Base-by-base conservation (phyloP, 2,113 vertebrate genomes). In the Tenrec ecaudatus region DNA sequence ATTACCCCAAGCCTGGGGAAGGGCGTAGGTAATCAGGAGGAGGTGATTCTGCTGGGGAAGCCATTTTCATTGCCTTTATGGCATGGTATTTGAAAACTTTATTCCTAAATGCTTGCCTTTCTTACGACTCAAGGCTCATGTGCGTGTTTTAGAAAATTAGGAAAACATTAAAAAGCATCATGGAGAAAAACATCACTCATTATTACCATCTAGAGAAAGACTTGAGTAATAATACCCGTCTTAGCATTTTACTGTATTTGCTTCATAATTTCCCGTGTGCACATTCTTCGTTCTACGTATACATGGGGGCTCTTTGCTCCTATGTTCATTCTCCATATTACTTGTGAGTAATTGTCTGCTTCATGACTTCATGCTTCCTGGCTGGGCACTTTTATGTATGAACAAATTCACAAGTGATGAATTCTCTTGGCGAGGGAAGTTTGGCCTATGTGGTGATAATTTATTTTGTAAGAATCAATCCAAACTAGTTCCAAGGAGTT, bases 11-110 rank as follows among this genome's bases (percentile, higher is more conserved):
- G 1, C 23, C 9, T 23, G 31, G 68, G 71, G 36, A 23, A 19
- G 36, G 0, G 3, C 17, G 0, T 31, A 3, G 47, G 58, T 7
- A 47, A 0, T 76, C 19, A 22, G 3, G 0, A 0, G 25, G 60
- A 25, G 60, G 17, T 3, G 7, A 9, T 12, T 6, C 8, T 27
- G 38, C 58, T 47, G 47, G 12, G 36, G 25, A 33, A 20, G 20
- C 36, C 6, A 1, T 1, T 77, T 66, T 43, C 71, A 38, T 47
- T 85, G 36, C 64, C 38, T 40, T 14, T 38, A 0, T 40, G 76
- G 25, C 2, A 0, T 23, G 16, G 8, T 36, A 0, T 79, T 77
- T 86, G 38, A 76, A 68, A 84, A 29, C 6, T 66, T 73, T 62
- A 40, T 87, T 79, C 73, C 87, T 38, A 88, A 43, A 29, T 78